Conservation (phyloP, 2,888 invertebrate species). For the Thereva nobilitata region DNA sequence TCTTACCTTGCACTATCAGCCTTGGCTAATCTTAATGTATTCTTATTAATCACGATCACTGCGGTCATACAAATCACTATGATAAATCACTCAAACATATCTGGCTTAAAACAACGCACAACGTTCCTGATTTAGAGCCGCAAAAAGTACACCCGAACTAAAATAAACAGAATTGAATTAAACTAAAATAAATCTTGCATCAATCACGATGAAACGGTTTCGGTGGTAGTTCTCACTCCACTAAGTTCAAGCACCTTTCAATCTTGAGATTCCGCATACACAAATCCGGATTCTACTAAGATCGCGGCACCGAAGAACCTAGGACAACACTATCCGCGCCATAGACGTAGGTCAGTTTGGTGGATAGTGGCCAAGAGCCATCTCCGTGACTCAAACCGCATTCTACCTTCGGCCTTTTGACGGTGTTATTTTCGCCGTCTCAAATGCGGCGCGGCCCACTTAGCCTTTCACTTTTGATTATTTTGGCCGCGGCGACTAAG, state of each 20-base stretch:
- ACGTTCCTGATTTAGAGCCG: too few species aligned
- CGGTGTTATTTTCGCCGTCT: not conserved
- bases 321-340: conserved; percentile 1
- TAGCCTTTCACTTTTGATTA: not conserved
- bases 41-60: too few species aligned
- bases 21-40: too few species aligned
- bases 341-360: conserved; percentile 11
- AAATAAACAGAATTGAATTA: too few species aligned
- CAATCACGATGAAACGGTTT: not conserved
- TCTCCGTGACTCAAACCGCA: not conserved
- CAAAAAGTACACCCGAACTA: too few species aligned
- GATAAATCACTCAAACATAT: too few species aligned
- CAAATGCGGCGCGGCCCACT: conserved; percentile 4
- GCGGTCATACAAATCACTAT: too few species aligned
- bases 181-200: not conserved
- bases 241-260: conserved; percentile 2
- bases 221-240: not conserved
- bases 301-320: conserved; percentile 6
- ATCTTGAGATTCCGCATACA: not conserved
- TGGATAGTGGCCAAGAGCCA: too few species aligned
- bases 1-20: too few species aligned
- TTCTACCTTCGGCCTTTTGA: conserved; percentile 1
- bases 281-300: not conserved
- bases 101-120: too few species aligned
- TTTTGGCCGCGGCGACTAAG: not conserved